Evolutionary conservation across 2,888 invertebrate species (phyloP), one percentile per base, ranked within the genome.

Genomic region (Mystacides longicornis): DNA sequence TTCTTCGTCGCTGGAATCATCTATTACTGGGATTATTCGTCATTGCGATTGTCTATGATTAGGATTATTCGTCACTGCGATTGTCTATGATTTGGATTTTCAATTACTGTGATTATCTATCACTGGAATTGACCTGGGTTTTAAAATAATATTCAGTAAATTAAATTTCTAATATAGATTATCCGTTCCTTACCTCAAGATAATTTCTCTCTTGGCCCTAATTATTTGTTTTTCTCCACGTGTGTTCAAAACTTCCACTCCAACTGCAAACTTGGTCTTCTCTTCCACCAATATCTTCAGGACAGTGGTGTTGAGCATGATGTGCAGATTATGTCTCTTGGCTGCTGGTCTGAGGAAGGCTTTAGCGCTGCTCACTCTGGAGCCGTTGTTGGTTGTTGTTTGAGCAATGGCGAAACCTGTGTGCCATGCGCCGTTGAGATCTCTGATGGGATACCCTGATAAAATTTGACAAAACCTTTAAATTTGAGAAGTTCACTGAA

Each of bases 331-430:
- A 51, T 77, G 78, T 2, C 93, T 79, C 63, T 81, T 71, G 62
- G 82, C 81, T 21, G 87, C 88, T 0, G 93, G 92, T 0, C 92
- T 78, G 7, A 93, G 74, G 72, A 89, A 93, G 0, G 93, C 89
- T 55, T 89, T 81, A 0, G 93, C 85, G 0, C 86, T 83, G 62
- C 89, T 90, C 55, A 91, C 79, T 0, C 93, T 81, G 0, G 92
- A 90, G 1, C 93, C 93, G 67, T 93, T 89, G 63, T 86, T 81
- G 63, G 87, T 85, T 0, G 91, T 93, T 22, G 91, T 93, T 70
- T 93, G 93, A 0, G 93, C 92, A 60, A 93, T 93, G 57, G 85
- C 78, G 69, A 93, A 93, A 1, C 93, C 93, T 0, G 89, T 86
- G 67, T 90, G 86, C 22, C 79, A 79, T 22, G 78, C 80, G 1